Percentiles rank a stretch among this genome's conserved stretches.
Conservation (phyloP, 2,888 invertebrate genomes). For the Idaea straminata region DNA sequence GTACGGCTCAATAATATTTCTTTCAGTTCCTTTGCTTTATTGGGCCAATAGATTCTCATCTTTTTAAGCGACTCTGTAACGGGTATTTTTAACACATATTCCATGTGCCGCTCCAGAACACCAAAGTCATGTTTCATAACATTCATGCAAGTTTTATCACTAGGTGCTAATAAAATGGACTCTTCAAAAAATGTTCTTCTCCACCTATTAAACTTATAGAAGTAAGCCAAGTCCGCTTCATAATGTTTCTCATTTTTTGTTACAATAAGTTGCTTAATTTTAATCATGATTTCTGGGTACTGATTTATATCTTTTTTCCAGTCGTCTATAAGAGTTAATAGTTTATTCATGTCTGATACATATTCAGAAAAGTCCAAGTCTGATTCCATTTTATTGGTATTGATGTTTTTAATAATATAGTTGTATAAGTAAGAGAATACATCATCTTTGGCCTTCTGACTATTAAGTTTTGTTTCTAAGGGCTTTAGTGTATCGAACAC, state of each 20-base stretch:
- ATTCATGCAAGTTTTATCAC: constrained; percentile 53
- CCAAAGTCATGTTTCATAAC: constrained; percentile 59
- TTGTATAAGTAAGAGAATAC: constrained; percentile 51
- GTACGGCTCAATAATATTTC: constrained; percentile 38
- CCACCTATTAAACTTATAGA: constrained; percentile 60
- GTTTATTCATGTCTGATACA: constrained; percentile 5
- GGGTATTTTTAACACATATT: constrained; percentile 36
- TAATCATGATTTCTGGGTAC: constrained; percentile 43
- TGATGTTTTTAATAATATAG: neutral
- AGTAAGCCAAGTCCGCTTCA: constrained; percentile 34
- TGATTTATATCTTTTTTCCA: constrained; percentile 51
- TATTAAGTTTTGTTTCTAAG: constrained; percentile 37
- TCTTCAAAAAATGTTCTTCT: constrained; percentile 54
- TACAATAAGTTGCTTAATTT: constrained; percentile 44
- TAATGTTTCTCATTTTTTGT: constrained; percentile 43
- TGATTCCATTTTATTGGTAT: neutral
- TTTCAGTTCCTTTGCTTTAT: constrained; percentile 42
- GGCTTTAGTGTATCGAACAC: constrained; percentile 42
- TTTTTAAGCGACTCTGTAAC: constrained; percentile 44
- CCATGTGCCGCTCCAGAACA: constrained; percentile 39
- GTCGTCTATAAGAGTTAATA: constrained; percentile 43
- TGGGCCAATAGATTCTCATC: constrained; percentile 56
- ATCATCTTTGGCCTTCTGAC: constrained; percentile 39
- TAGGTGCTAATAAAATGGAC: constrained; percentile 46
- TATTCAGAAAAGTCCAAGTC: neutral